Percentiles rank a stretch among this genome's conserved stretches.
Evolutionary conservation across 53 echinoderm and acorn worm genomes (phyloP).

Genomic region (Temnopleurus reevesii): DNA sequence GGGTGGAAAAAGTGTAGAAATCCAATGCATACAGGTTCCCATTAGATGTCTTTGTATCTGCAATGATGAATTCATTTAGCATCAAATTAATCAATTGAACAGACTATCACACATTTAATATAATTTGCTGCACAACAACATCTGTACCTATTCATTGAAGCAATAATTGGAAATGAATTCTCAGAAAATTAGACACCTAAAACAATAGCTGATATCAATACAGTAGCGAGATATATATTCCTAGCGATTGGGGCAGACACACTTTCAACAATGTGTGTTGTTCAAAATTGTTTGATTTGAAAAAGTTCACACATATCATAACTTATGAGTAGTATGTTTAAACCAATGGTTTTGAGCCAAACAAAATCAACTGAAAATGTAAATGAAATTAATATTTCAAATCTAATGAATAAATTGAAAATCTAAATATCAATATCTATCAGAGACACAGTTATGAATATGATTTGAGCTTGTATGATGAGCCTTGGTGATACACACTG

Average conservation of each 20-base stretch:
- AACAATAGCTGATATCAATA: not conserved
- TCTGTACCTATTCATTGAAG: not conserved
- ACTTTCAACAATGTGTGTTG: no score
- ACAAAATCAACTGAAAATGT: not conserved
- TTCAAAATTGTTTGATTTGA: no score
- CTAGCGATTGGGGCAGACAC: no score
- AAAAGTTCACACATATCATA: no score
- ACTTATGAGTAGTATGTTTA: not conserved
- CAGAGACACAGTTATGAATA: not conserved
- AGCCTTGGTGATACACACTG: not conserved
- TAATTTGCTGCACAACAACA: not conserved
- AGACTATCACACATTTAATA: not conserved
- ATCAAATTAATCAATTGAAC: not conserved
- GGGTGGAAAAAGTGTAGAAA: no score
- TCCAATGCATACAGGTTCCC: no score
- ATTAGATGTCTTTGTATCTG: not conserved
- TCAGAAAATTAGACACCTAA: not conserved
- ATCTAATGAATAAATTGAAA: not conserved
- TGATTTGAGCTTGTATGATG: not conserved
- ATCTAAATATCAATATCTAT: no score
- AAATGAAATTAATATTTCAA: not conserved
- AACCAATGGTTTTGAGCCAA: not conserved
- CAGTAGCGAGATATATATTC: not conserved
- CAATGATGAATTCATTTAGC: not conserved
- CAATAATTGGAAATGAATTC: not conserved